These are phyloP conservation scores for Gallinago stenura DNA, from an alignment of 2,797 vertebrate genomes.

Conservation along the genomic window DNA sequence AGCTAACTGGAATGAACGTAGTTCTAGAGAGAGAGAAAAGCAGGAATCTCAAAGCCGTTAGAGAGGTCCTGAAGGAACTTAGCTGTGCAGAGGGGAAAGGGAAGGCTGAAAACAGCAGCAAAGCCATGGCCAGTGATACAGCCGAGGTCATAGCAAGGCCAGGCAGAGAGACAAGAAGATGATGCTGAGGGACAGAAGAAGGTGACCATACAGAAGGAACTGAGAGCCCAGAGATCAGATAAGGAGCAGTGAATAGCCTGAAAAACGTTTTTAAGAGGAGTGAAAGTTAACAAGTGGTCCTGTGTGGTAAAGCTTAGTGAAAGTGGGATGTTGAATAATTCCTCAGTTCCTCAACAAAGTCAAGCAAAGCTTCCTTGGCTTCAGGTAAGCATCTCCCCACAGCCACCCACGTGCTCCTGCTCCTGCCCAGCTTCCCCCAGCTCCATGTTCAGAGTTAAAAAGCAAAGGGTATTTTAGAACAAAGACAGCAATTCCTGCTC, in stretches of 20 bases:
- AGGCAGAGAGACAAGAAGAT: constrained; percentile 18
- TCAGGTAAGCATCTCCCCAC: not conserved
- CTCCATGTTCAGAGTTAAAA: not conserved
- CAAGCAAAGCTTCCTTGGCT: not conserved
- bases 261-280: constrained; percentile 25
- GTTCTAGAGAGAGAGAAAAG: not conserved
- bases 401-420: not conserved
- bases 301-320: constrained; percentile 48
- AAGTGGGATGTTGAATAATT: constrained; percentile 59
- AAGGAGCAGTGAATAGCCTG: constrained; percentile 23
- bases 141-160: not conserved
- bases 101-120: not conserved
- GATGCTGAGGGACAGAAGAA: constrained; percentile 14
- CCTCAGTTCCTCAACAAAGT: constrained; percentile 54
- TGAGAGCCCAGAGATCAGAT: constrained; percentile 68
- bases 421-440: not conserved
- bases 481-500: not conserved
- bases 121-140: not conserved
- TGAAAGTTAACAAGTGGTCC: constrained; percentile 63
- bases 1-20: not conserved
- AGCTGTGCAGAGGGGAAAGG: not conserved
- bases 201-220: constrained; percentile 62
- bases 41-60: not conserved
- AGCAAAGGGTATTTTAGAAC: not conserved
- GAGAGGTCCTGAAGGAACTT: not conserved